phyloP scores from a whole-genome alignment of 2,888 invertebrate species.

The Coenonympha arcania region DNA sequence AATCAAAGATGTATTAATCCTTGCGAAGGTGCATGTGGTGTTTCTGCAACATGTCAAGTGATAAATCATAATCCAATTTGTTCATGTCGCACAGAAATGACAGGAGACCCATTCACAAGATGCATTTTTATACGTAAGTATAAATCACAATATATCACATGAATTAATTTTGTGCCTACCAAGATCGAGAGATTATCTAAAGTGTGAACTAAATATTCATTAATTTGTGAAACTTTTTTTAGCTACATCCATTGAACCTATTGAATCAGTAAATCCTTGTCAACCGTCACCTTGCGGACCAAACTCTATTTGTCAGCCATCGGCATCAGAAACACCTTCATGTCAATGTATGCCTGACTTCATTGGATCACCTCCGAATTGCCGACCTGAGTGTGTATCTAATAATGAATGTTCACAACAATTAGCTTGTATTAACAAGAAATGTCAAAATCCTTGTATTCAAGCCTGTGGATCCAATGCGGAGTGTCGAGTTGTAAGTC shows the following conservation, averaged over 20 bases:
- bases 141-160: neutral
- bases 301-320: conserved; percentile 77
- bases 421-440: conserved; percentile 82
- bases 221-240: conserved; percentile 10
- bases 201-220: too few relatives aligned
- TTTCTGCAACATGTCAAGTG: conserved; percentile 81
- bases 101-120: conserved; percentile 80
- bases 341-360: conserved; percentile 81
- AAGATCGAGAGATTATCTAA: too few relatives aligned
- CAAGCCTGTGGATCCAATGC: conserved; percentile 83
- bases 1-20: conserved; percentile 82
- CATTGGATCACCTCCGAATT: conserved; percentile 80
- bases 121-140: conserved; percentile 71
- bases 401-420: conserved; percentile 81
- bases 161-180: too few relatives aligned
- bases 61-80: conserved; percentile 85
- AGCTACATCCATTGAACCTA: conserved; percentile 44
- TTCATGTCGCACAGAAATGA: conserved; percentile 76
- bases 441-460: conserved; percentile 83
- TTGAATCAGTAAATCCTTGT: conserved; percentile 75
- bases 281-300: conserved; percentile 85
- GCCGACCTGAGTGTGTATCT: conserved; percentile 81
- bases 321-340: conserved; percentile 75
- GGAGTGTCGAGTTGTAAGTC: conserved; percentile 83
- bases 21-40: conserved; percentile 85